A percentile compares a stretch with the other conserved stretches of the same genome.
Conservation (phyloP, 2,888 invertebrate species). For the Andrena minutula region DNA sequence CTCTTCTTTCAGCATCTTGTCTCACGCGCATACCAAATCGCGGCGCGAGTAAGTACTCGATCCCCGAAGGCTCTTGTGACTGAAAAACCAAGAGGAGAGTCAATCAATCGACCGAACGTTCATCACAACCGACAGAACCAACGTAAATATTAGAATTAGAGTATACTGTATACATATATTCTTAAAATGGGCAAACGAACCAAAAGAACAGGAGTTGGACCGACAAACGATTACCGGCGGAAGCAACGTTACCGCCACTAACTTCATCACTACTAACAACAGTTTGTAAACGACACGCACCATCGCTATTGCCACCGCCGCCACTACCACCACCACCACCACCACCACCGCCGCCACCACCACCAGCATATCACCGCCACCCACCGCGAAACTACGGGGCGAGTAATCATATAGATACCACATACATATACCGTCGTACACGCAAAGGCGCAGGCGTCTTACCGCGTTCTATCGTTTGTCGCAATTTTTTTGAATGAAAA, state of each 20-base stretch:
- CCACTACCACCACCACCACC: background rate
- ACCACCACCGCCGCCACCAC: background rate
- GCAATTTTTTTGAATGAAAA: too few species aligned
- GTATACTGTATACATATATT: background rate
- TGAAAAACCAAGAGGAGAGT: background rate
- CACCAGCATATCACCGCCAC: background rate
- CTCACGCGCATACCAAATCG: slow-evolving; percentile 13
- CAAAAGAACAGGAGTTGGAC: background rate
- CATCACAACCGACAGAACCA: background rate
- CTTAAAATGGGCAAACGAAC: background rate
- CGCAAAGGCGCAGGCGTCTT: too few species aligned
- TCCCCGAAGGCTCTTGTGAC: background rate
- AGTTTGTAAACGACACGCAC: slow-evolving; percentile 23
- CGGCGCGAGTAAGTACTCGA: background rate
- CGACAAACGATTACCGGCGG: slow-evolving; percentile 19
- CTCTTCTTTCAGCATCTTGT: slow-evolving; percentile 13
- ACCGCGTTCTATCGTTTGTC: too few species aligned
- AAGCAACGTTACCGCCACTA: slow-evolving; percentile 33
- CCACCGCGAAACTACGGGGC: background rate
- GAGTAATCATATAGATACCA: too few species aligned
- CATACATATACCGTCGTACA: too few species aligned
- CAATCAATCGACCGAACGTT: background rate
- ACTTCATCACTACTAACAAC: slow-evolving; percentile 45
- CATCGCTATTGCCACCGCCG: background rate
- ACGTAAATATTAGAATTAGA: background rate